Conservation (phyloP, 2,113 vertebrate genomes). For the Pollachius pollachius region DNA sequence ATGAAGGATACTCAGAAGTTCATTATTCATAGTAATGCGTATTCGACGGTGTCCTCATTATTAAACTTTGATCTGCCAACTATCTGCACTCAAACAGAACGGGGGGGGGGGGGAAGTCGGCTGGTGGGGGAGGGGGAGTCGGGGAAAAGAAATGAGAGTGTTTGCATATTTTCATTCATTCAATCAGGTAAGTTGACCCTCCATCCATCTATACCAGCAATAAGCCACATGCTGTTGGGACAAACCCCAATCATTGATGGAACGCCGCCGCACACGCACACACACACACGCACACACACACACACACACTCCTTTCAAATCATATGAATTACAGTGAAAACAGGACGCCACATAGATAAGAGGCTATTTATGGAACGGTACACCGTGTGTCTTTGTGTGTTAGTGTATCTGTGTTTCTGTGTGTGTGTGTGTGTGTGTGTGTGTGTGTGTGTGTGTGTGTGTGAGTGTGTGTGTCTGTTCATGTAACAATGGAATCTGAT, state of each 20-base stretch:
- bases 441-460: not conserved
- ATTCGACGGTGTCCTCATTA: constrained; percentile 31
- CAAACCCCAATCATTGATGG: not conserved
- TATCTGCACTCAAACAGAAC: constrained; percentile 14
- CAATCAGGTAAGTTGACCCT: not conserved
- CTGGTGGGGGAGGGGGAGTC: not conserved
- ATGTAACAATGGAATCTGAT: too few species aligned
- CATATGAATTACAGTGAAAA: constrained; percentile 12
- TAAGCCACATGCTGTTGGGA: not conserved
- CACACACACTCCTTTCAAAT: constrained; percentile 8
- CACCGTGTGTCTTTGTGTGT: not conserved
- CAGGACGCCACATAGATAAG: too few species aligned
- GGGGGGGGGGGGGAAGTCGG: not conserved
- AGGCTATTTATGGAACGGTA: too few species aligned
- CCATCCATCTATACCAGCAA: not conserved
- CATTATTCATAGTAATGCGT: constrained; percentile 35
- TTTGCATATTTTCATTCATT: too few species aligned
- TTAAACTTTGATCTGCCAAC: constrained; percentile 44
- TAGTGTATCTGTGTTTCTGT: not conserved
- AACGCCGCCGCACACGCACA: not conserved
- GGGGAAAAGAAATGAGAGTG: not conserved
- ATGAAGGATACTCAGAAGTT: constrained; percentile 21
- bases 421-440: not conserved
- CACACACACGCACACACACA: constrained; percentile 24
- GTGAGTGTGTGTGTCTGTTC: not conserved